Conservation (phyloP, 2,888 invertebrate species). For the Oscheius sp. region DNA sequence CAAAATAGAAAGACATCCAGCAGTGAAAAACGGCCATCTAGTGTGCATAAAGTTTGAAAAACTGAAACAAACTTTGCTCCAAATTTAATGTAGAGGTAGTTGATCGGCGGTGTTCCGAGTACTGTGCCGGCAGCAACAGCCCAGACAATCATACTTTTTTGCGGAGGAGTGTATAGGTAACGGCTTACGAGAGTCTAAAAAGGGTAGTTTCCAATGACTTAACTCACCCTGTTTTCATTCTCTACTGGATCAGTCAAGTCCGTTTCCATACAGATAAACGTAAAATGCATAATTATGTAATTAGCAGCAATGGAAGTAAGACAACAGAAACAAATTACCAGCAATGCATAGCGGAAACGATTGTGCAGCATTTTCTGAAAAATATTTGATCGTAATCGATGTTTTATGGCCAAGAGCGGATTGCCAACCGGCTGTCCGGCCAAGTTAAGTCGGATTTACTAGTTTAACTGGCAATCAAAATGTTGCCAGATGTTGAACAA, state of each 20-base stretch:
- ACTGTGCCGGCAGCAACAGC: constrained; percentile 64
- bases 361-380: constrained; percentile 11
- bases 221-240: constrained; percentile 47
- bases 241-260: constrained; percentile 45
- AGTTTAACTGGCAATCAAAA: not conserved
- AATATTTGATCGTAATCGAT: not conserved
- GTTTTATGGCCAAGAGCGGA: not conserved
- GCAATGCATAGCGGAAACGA: constrained; percentile 52
- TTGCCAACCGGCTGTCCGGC: not conserved
- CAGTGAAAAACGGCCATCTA: constrained; percentile 59
- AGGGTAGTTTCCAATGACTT: not conserved
- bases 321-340: constrained; percentile 50
- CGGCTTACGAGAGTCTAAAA: constrained; percentile 55
- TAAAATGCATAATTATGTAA: constrained; percentile 63
- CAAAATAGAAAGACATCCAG: constrained; percentile 51
- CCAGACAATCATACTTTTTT: constrained; percentile 62
- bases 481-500: not conserved
- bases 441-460: not conserved
- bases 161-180: constrained; percentile 57
- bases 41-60: not conserved
- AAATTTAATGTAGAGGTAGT: constrained; percentile 58
- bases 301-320: constrained; percentile 56
- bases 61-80: constrained; percentile 49
- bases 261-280: constrained; percentile 63
- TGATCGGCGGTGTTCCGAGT: constrained; percentile 65